Percentiles rank a stretch among this genome's conserved stretches.
Conservation (phyloP, 2,113 vertebrate genomes). For the Chaetodon trifascialis region DNA sequence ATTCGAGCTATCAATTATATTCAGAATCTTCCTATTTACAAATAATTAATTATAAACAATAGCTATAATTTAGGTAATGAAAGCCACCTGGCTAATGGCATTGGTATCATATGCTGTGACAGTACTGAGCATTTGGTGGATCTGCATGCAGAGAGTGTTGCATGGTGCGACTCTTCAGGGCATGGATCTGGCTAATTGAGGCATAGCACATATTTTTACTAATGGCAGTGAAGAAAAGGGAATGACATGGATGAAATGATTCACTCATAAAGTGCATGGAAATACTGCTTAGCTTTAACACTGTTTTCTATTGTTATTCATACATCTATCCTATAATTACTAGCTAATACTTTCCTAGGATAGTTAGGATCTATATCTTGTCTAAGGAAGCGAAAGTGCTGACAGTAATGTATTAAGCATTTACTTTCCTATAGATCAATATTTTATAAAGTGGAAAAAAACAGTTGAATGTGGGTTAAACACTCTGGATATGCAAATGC, state of each 20-base stretch:
- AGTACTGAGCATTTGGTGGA: slow-evolving; percentile 92
- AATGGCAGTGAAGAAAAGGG: slow-evolving; percentile 65
- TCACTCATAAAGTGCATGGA: slow-evolving; percentile 4
- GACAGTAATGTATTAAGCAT: slow-evolving; percentile 33
- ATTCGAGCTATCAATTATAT: slow-evolving; percentile 92
- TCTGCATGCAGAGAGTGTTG: slow-evolving; percentile 85
- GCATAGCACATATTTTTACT: slow-evolving; percentile 78
- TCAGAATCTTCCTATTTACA: slow-evolving; percentile 94
- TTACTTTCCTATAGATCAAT: slow-evolving; percentile 66
- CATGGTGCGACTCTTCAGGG: slow-evolving; percentile 84
- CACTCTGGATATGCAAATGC: slow-evolving; percentile 83
- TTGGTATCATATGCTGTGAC: slow-evolving; percentile 92
- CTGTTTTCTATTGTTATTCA: not conserved
- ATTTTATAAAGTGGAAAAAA: slow-evolving; percentile 72
- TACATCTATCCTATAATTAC: not conserved
- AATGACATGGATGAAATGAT: slow-evolving; percentile 37
- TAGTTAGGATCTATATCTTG: slow-evolving; percentile 1
- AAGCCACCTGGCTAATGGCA: slow-evolving; percentile 94
- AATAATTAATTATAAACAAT: slow-evolving; percentile 97
- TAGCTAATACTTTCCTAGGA: not conserved
- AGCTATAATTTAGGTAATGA: slow-evolving; percentile 95
- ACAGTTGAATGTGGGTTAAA: slow-evolving; percentile 69
- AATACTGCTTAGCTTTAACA: slow-evolving; percentile 24
- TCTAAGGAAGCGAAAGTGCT: not conserved
- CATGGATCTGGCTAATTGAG: slow-evolving; percentile 82